Evolutionary conservation across 1,140 invertebrate genomes (phyloP).

Genomic region (Aporrectodea caliginosa): DNA sequence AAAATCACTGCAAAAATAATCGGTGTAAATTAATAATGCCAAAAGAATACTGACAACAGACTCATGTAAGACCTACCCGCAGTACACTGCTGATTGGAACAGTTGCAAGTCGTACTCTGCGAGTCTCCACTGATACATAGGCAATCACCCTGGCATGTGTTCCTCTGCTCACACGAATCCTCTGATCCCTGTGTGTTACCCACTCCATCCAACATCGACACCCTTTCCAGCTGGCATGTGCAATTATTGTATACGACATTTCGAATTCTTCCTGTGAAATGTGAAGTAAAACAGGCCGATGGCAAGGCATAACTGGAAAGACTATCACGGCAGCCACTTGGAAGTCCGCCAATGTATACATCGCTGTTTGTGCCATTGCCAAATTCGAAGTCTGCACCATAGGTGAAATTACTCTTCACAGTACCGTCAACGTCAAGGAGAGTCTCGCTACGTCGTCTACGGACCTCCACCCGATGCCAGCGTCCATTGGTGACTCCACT

Average conservation of each 20-base stretch:
- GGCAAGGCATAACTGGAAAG: conserved; percentile 39
- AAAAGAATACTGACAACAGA: too few relatives aligned
- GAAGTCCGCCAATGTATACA: conserved; percentile 48
- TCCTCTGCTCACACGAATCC: conserved; percentile 43
- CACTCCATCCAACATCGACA: conserved; percentile 35
- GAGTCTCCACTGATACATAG: too few relatives aligned
- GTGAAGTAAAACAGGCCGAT: conserved; percentile 35
- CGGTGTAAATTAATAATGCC: too few relatives aligned
- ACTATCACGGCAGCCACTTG: conserved; percentile 34
- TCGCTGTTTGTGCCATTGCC: conserved; percentile 39
- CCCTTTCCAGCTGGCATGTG: conserved; percentile 43
- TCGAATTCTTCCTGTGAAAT: conserved; percentile 41
- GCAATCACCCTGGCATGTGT: too few relatives aligned
- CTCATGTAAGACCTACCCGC: too few relatives aligned
- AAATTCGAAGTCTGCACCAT: conserved; percentile 44
- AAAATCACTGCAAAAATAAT: too few relatives aligned
- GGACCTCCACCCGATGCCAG: conserved; percentile 47
- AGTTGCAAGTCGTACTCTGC: too few relatives aligned
- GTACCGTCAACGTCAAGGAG: conserved; percentile 42
- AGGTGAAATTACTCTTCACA: conserved; percentile 36
- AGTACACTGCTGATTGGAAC: too few relatives aligned
- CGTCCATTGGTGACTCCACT: conserved; percentile 39
- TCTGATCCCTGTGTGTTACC: conserved; percentile 30
- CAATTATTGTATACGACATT: conserved; percentile 52
- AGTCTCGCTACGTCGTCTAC: conserved; percentile 44